phyloP scores from a whole-genome alignment of 2,888 invertebrate genomes.

The Leptothorax acervorum region DNA sequence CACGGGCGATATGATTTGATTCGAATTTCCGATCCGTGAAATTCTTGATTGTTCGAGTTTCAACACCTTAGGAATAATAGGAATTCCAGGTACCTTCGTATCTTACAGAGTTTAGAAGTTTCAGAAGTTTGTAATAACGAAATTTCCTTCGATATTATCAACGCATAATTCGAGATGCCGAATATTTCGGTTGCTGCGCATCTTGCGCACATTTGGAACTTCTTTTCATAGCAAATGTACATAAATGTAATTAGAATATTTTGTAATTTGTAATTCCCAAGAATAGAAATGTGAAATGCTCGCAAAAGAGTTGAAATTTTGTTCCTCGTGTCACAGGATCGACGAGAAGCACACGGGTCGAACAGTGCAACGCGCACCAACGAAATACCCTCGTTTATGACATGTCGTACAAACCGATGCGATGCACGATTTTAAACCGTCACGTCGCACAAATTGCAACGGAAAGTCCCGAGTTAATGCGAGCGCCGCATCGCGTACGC shows the following conservation, averaged over 20 bases:
- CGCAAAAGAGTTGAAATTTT: not conserved
- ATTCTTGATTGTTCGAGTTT: not conserved
- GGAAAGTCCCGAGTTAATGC: conserved; percentile 1
- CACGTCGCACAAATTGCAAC: conserved; percentile 16
- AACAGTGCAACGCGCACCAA: not conserved
- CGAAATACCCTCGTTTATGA: not conserved
- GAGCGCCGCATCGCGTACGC: not conserved
- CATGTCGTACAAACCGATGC: not conserved
- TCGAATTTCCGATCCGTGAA: conserved; percentile 1
- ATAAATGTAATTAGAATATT: not conserved
- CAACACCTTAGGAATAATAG: not conserved
- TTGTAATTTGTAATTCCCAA: not conserved
- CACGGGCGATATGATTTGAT: not conserved
- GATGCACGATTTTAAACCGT: not conserved
- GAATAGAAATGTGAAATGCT: not conserved
- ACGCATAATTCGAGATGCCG: not conserved
- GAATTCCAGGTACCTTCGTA: not conserved
- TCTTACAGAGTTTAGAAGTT: not conserved
- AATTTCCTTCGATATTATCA: not conserved
- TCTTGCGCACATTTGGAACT: not conserved
- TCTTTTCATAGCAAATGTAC: not conserved
- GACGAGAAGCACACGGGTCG: not conserved
- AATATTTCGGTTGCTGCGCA: not conserved
- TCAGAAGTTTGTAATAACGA: not conserved
- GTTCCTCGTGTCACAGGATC: not conserved